Evolutionary conservation across 2,888 invertebrate species (phyloP).

Genomic region (Drosophila suboccidentalis): DNA sequence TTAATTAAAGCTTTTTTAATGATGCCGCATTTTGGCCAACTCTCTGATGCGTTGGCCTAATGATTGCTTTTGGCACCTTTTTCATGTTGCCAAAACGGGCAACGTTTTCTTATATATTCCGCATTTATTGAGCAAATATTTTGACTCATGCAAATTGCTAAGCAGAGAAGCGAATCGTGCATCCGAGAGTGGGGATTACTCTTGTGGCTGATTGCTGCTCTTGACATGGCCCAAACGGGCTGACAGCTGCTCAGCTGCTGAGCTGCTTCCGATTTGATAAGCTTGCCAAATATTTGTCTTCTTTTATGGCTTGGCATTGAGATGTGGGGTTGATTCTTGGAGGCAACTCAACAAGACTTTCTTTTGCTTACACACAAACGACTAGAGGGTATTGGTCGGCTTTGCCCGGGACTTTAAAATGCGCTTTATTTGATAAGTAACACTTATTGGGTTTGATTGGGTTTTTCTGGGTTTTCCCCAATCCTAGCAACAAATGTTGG

Average conservation of each 20-base stretch:
- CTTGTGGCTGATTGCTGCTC: neutral
- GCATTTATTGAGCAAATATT: conserved; percentile 73
- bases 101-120: conserved; percentile 10
- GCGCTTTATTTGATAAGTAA: neutral
- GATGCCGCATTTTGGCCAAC: conserved; percentile 63
- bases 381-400: neutral
- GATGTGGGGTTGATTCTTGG: neutral
- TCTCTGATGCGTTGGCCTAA: conserved; percentile 54
- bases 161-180: conserved; percentile 14
- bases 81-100: conserved; percentile 21
- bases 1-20: conserved; percentile 77
- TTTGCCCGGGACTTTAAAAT: neutral
- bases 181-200: neutral
- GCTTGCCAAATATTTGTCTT: conserved; percentile 36
- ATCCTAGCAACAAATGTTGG: too few relatives aligned
- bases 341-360: neutral
- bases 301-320: conserved; percentile 9
- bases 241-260: conserved; percentile 41
- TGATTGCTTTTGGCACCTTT: conserved; percentile 80
- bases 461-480: too few relatives aligned
- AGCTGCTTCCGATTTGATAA: conserved; percentile 34
- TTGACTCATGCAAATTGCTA: conserved; percentile 69
- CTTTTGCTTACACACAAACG: neutral
- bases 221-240: conserved; percentile 16
- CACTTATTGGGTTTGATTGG: too few relatives aligned